Percentiles rank a stretch among this genome's conserved stretches.
phyloP scores from a whole-genome alignment of 2,797 vertebrate genomes.

The Neosilurus mollespiculum region DNA sequence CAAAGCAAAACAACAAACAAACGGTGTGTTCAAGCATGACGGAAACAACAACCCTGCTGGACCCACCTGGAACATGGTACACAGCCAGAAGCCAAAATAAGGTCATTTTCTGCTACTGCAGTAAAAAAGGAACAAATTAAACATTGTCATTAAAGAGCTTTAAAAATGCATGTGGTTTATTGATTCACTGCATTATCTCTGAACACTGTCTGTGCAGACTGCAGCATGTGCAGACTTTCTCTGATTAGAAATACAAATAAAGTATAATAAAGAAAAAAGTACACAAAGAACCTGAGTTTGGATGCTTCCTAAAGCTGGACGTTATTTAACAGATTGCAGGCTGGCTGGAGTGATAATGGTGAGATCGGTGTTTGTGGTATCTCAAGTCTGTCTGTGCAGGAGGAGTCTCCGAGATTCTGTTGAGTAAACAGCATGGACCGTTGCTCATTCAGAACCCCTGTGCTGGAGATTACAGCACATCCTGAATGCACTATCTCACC shows the following conservation, averaged over 20 bases:
- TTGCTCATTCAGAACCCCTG: constrained; percentile 32
- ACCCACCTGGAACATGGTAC: not conserved
- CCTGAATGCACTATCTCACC: constrained; percentile 39
- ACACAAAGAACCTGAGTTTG: not conserved
- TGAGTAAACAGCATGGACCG: constrained; percentile 42
- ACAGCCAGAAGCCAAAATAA: not conserved
- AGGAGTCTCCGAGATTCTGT: constrained; percentile 53
- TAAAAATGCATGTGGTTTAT: not conserved
- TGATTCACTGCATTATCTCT: not conserved
- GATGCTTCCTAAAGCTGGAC: constrained; percentile 24
- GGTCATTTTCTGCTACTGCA: not conserved
- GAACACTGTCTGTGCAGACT: not conserved
- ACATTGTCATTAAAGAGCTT: not conserved
- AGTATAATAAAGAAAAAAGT: not conserved
- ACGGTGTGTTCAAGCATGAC: constrained; percentile 24
- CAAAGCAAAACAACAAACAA: constrained; percentile 36
- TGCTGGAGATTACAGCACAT: constrained; percentile 46
- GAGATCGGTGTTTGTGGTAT: constrained; percentile 18
- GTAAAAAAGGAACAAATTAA: not conserved
- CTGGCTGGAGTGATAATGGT: constrained; percentile 40
- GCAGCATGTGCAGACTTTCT: not conserved
- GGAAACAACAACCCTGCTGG: not conserved
- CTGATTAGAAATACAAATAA: not conserved
- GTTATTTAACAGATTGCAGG: constrained; percentile 56
- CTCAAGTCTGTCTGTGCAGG: constrained; percentile 39